Percentiles rank a stretch among this genome's conserved stretches.
phyloP scores from a whole-genome alignment of 1,140 invertebrate genomes.

The Prorops nasuta region DNA sequence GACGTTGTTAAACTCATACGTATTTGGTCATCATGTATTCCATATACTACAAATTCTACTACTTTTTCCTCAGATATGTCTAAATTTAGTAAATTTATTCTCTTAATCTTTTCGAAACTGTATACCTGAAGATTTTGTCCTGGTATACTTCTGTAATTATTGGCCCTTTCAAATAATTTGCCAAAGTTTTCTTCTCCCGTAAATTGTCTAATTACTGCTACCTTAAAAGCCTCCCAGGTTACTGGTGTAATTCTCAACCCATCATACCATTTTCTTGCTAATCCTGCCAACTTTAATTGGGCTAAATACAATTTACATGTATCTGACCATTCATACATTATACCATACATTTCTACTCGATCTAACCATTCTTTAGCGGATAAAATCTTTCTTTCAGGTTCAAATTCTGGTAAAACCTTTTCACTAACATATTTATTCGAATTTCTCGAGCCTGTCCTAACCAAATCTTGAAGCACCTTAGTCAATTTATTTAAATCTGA shows the following conservation, averaged over 20 bases:
- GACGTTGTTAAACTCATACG: conserved; percentile 1
- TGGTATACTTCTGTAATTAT: not conserved
- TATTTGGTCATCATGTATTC: conserved; percentile 2
- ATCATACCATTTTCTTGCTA: conserved; percentile 11
- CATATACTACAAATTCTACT: conserved; percentile 7
- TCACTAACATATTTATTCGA: conserved; percentile 11
- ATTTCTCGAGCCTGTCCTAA: no score
- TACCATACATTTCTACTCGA: conserved; percentile 2
- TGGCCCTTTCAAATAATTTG: conserved; percentile 5
- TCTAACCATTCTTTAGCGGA: conserved; percentile 7
- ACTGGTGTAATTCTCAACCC: conserved; percentile 1
- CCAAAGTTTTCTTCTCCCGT: conserved; percentile 12
- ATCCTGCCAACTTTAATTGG: conserved; percentile 4
- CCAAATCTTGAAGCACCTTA: no score
- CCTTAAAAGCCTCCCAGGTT: conserved; percentile 11
- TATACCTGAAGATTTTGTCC: conserved; percentile 5
- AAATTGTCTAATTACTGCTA: conserved; percentile 11
- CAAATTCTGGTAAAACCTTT: conserved; percentile 15
- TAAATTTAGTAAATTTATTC: conserved; percentile 13
- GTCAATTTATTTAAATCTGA: no score
- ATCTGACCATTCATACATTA: conserved; percentile 17
- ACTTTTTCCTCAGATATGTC: conserved; percentile 3
- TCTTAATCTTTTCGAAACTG: conserved; percentile 14
- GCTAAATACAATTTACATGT: conserved; percentile 17
- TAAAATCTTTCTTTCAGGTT: conserved; percentile 1